Evolutionary conservation across 2,113 vertebrate species (phyloP).

Genomic region (Pteropus alecto): DNA sequence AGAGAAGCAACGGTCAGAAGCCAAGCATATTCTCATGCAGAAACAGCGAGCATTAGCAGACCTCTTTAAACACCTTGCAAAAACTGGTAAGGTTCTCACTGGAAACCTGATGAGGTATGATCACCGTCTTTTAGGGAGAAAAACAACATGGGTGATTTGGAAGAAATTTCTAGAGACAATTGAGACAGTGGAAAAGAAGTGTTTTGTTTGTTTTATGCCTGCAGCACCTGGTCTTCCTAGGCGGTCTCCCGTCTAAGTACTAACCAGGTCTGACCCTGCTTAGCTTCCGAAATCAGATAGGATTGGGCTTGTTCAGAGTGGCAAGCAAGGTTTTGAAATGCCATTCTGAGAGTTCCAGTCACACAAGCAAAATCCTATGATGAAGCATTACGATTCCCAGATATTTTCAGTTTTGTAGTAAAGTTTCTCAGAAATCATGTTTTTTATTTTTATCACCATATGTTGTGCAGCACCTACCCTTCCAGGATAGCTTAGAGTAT

Average conservation of each 20-base stretch:
- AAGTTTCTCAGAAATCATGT: background rate
- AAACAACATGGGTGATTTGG: background rate
- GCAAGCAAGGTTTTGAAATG: background rate
- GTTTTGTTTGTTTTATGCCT: no score
- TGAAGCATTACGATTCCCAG: background rate
- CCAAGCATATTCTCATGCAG: constrained; percentile 95
- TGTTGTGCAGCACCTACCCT: background rate
- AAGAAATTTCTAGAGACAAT: background rate
- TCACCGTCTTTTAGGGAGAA: background rate
- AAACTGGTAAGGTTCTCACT: constrained; percentile 82
- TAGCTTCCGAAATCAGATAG: no score
- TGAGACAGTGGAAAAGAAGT: background rate
- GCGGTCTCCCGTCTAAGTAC: no score
- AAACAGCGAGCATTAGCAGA: constrained; percentile 95
- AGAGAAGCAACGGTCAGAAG: constrained; percentile 92
- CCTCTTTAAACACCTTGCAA: constrained; percentile 94
- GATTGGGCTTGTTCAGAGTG: background rate
- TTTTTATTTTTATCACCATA: background rate
- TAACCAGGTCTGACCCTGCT: no score
- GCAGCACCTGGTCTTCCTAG: no score
- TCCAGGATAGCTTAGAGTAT: background rate
- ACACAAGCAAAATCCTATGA: background rate
- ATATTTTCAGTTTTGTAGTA: background rate
- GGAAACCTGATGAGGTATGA: background rate
- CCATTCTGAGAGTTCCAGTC: background rate